These are phyloP conservation scores for Vimba vimba DNA, from an alignment of 2,113 vertebrate species.

Conservation along the genomic window DNA sequence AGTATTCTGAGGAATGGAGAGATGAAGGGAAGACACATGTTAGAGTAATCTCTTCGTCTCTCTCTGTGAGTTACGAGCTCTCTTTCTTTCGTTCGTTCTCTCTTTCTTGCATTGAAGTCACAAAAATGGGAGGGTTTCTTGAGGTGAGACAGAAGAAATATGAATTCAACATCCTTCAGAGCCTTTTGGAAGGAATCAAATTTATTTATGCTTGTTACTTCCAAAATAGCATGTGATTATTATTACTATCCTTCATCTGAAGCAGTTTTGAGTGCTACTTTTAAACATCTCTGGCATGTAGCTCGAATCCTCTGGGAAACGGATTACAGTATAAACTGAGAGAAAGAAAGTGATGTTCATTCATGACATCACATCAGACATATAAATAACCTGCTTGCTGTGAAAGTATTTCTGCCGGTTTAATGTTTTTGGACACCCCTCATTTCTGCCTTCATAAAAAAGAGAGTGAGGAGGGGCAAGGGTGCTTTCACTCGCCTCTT, in stretches of 20 bases:
- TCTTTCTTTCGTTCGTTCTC: conserved; percentile 50
- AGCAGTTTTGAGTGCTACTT: conserved; percentile 56
- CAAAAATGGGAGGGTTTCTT: conserved; percentile 60
- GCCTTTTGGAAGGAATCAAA: conserved; percentile 87
- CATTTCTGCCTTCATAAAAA: conserved; percentile 53
- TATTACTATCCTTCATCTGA: conserved; percentile 39
- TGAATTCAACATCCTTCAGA: conserved; percentile 78
- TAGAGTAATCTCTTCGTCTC: conserved; percentile 46
- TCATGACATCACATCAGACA: conserved; percentile 74
- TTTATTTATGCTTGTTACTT: conserved; percentile 19
- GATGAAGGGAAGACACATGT: conserved; percentile 50
- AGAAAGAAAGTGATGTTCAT: conserved; percentile 63
- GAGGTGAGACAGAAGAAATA: conserved; percentile 54
- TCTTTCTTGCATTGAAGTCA: conserved; percentile 65
- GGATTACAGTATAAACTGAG: conserved; percentile 72
- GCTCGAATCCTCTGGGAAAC: conserved; percentile 83
- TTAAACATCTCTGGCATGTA: conserved; percentile 70
- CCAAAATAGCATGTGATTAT: conserved; percentile 69
- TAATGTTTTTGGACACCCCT: conserved; percentile 54
- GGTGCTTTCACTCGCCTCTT: conserved; percentile 27
- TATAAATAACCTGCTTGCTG: conserved; percentile 75
- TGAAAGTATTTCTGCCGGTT: conserved; percentile 63
- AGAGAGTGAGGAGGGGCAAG: conserved; percentile 14
- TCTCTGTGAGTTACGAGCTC: conserved; percentile 50
- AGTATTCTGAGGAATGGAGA: conserved; percentile 48